Conservation (phyloP, 1,140 invertebrate species). For the Coptotermes formosanus region DNA sequence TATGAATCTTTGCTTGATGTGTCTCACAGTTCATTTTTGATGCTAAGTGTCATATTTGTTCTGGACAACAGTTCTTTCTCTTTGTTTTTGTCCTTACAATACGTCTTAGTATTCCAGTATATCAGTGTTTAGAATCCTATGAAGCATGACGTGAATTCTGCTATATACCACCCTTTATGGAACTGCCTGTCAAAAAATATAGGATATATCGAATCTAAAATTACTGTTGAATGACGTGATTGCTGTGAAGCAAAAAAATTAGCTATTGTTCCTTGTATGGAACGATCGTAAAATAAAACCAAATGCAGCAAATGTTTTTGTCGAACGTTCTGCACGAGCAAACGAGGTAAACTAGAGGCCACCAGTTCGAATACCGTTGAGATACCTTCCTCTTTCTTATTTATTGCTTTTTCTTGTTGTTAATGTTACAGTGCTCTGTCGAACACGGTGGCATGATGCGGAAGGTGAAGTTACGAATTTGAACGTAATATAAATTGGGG, state of each 20-base stretch:
- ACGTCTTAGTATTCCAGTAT: too few relatives aligned
- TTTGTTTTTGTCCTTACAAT: too few relatives aligned
- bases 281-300: not conserved
- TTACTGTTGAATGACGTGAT: not conserved
- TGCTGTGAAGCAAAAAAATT: not conserved
- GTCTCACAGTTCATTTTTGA: too few relatives aligned
- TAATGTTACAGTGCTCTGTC: too few relatives aligned
- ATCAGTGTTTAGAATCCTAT: too few relatives aligned
- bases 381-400: not conserved
- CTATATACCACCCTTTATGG: not conserved
- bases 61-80: too few relatives aligned
- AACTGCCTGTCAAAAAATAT: not conserved
- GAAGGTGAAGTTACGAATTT: too few relatives aligned
- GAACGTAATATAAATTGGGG: too few relatives aligned
- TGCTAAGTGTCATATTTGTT: too few relatives aligned
- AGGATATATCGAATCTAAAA: not conserved
- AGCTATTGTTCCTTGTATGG: not conserved
- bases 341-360: not conserved
- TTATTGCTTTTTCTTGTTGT: too few relatives aligned
- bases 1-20: too few relatives aligned
- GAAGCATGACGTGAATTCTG: not conserved
- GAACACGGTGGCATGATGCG: too few relatives aligned
- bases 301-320: not conserved
- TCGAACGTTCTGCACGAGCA: not conserved
- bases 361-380: not conserved